A percentile compares a stretch with the other conserved stretches of the same genome.
These are phyloP conservation scores for Ips nitidus DNA, from an alignment of 1,140 invertebrate genomes.

Conservation along the genomic window DNA sequence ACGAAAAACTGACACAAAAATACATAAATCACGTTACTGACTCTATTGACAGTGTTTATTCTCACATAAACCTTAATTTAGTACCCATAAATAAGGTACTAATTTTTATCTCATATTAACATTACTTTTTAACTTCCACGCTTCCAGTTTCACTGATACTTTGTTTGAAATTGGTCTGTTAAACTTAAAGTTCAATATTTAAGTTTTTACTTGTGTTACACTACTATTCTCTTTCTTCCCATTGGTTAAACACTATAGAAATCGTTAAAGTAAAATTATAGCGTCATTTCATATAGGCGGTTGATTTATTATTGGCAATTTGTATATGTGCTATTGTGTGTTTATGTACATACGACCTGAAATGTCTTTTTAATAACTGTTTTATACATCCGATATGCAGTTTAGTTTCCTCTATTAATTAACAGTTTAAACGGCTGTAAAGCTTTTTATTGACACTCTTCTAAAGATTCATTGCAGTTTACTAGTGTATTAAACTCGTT, in stretches of 20 bases:
- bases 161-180: too few relatives aligned
- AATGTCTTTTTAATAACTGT: constrained; percentile 36
- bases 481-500: neutral
- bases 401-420: constrained; percentile 32
- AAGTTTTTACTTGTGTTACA: too few relatives aligned
- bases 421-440: constrained; percentile 31
- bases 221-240: too few relatives aligned
- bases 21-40: constrained; percentile 3
- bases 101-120: constrained; percentile 30
- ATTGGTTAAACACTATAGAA: neutral
- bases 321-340: constrained; percentile 21
- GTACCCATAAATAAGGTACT: constrained; percentile 23
- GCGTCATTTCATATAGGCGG: constrained; percentile 19
- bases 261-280: constrained; percentile 24
- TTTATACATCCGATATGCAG: constrained; percentile 31
- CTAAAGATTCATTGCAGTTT: constrained; percentile 15
- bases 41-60: constrained; percentile 8
- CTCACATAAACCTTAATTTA: constrained; percentile 26
- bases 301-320: constrained; percentile 30
- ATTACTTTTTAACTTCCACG: neutral
- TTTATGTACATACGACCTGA: constrained; percentile 25
- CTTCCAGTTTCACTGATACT: too few relatives aligned
- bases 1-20: neutral
- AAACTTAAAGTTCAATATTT: too few relatives aligned
- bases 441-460: constrained; percentile 28